Evolutionary conservation across 2,797 vertebrate genomes (phyloP), one percentile per base, ranked within the genome.

Genomic region (Helarctos malayanus): DNA sequence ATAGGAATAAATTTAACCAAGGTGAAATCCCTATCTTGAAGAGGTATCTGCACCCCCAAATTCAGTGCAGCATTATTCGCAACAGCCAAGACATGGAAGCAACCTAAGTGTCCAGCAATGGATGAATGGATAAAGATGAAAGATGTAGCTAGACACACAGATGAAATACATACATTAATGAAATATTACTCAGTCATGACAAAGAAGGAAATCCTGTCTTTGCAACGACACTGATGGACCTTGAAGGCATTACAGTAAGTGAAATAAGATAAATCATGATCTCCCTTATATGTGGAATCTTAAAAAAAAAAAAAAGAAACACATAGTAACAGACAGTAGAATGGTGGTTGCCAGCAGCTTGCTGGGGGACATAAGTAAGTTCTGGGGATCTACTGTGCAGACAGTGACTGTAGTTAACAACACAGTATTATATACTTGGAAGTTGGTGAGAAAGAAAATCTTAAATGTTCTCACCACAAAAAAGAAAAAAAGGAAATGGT

Each of bases 321-420:
- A 27, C 12, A 25, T 27, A 73, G 38, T 45, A 73, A 27, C 69
- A 73, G 35, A 32, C 61, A 71, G 21, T 45, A 73, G 25, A 45
- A 23, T 45, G 41, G 38, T 73, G 25, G 41, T 27, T 45, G 13
- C 69, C 38, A 27, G 19, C 1, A 23, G 69, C 69, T 27, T 73
- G 25, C 38, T 27, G 38, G 38, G 21, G 25, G 38, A 41, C 1
- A 41, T 9, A 1, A 35, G 21, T 27, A 27, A 29, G 41, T 3
- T 5, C 41, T 19, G 9, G 86, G 65, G 38, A 12, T n/a, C 29
- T 13, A 21, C 11, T n/a, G 13, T 10, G 6, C 38, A 75, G 52
- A 1, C 1, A 9, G 14, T 2, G 41, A 2, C 23, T 5, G 7
- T 3, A 25, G 57, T 7, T 18, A 7, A 18, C 8, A 9, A 32